Conservation (phyloP, 2,797 vertebrate species). For the Avahi laniger region DNA sequence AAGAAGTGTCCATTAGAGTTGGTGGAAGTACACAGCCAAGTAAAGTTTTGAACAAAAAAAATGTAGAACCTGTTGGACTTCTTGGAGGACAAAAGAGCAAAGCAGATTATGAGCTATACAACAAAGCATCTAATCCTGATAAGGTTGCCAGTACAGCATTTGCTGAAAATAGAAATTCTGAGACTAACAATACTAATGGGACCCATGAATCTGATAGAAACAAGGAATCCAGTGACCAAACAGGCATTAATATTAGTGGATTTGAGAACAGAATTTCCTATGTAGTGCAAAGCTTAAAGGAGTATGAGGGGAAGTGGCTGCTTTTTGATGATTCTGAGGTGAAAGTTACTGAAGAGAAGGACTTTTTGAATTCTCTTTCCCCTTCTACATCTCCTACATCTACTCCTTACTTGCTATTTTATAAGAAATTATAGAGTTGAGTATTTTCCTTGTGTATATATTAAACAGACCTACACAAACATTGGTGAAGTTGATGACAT, state of each 20-base stretch:
- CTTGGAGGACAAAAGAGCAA: slow-evolving; percentile 95
- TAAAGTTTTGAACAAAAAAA: slow-evolving; percentile 91
- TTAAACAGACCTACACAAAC: slow-evolving; percentile 68
- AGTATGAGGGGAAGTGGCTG: slow-evolving; percentile 97
- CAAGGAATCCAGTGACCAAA: slow-evolving; percentile 45
- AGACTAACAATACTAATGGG: slow-evolving; percentile 70
- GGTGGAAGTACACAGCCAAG: slow-evolving; percentile 79
- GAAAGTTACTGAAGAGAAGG: slow-evolving; percentile 94
- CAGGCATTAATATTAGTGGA: slow-evolving; percentile 20
- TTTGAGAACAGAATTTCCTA: slow-evolving; percentile 80
- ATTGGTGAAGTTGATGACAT: slow-evolving; percentile 66
- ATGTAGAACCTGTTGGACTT: slow-evolving; percentile 91
- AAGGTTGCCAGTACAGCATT: slow-evolving; percentile 78
- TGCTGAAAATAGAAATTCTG: slow-evolving; percentile 80
- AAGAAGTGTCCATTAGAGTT: slow-evolving; percentile 90
- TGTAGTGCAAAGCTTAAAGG: slow-evolving; percentile 87
- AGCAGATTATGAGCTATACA: slow-evolving; percentile 88
- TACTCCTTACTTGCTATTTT: slow-evolving; percentile 98
- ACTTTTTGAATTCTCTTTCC: slow-evolving; percentile 94
- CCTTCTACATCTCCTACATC: slow-evolving; percentile 92
- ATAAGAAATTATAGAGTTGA: slow-evolving; percentile 90
- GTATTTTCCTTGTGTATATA: slow-evolving; percentile 83
- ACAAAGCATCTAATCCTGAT: slow-evolving; percentile 87
- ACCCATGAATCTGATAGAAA: slow-evolving; percentile 55
- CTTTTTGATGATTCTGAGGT: slow-evolving; percentile 98